phyloP scores from a whole-genome alignment of 2,888 invertebrate genomes.

The Clanis bilineata region DNA sequence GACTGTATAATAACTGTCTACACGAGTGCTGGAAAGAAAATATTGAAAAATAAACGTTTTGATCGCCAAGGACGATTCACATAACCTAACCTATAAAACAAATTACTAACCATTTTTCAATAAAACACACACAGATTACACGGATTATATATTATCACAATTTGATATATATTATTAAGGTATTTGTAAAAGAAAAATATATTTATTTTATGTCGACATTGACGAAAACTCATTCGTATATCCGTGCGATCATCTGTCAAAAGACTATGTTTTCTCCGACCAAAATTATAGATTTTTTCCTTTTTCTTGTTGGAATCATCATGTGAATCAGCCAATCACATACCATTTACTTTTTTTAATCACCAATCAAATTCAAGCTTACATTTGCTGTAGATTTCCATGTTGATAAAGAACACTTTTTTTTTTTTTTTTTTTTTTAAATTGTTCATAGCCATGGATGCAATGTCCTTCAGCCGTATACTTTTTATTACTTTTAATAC shows the following conservation, averaged over 20 bases:
- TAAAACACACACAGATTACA: constrained; percentile 33
- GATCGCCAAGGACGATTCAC: constrained; percentile 46
- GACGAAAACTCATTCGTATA: constrained; percentile 54
- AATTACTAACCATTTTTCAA: constrained; percentile 49
- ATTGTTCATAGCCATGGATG: too few species aligned
- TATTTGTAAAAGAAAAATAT: constrained; percentile 39
- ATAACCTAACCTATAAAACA: constrained; percentile 55
- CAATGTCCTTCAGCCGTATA: too few species aligned
- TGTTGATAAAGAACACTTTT: too few species aligned
- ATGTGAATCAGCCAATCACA: background rate
- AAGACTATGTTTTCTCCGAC: background rate
- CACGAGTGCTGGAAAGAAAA: constrained; percentile 68
- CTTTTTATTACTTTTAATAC: too few species aligned
- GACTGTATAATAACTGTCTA: constrained; percentile 70
- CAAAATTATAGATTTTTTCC: constrained; percentile 21
- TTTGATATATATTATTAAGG: constrained; percentile 38
- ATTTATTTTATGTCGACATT: constrained; percentile 49
- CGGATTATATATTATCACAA: constrained; percentile 30
- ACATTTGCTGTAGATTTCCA: too few species aligned
- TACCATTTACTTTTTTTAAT: too few species aligned
- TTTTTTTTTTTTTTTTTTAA: too few species aligned
- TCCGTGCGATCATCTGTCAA: constrained; percentile 37
- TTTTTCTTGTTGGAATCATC: constrained; percentile 37
- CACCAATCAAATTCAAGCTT: background rate
- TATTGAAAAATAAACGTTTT: constrained; percentile 29